Base-by-base conservation (phyloP, 2,888 invertebrate genomes). In the Tenthredo livida region DNA sequence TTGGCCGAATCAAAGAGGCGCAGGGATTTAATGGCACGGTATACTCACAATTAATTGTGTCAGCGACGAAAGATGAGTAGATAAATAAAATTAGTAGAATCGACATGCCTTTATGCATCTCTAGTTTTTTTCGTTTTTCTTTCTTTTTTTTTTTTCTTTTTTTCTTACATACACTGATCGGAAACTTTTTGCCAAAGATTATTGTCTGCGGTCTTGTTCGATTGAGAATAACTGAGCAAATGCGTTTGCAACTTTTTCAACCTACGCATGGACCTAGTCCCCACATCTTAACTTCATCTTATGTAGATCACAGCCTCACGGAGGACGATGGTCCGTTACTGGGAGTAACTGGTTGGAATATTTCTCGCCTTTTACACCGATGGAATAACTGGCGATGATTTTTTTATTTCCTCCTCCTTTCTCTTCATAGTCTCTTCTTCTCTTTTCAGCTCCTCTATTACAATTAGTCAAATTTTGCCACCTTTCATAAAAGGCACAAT, bases 341-440 rank as follows among this genome's bases (percentile, higher is more conserved):
- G 67, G 47, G 82, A 67, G 82, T 65, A 83, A 83, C 82, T 83
- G 82, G 82, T 83, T 83, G 40, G 47, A 58, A 78, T 78, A n/a
- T 40, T 50, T 61, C 58, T 78, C 12, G 61, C 40, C 78, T 78
- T 78, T 78, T 78, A 37, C 17, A 78, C 33, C 61, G 33, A 9
- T 15, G 33, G n/a, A 29, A 25, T n/a, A 54, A 54, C 15, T 7
- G 43, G 77, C 12, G 10, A 10, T 9, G 37, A 0, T 2, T n/a
- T 21, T 54, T 29, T 61, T 61, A 0, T 58, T 1, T 4, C 21
- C 29, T 58, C 4, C 2, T 10, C 47, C 12, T 75, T 29, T 50
- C 29, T 50, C 17, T 29, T 40, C 29, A n/a, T n/a, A 21, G 0
- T 15, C 2, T 15, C 17, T 58, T 58, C 33, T 15, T 37, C n/a